phyloP scores from a whole-genome alignment of 2,888 invertebrate species.

The Portevinia maculata region DNA sequence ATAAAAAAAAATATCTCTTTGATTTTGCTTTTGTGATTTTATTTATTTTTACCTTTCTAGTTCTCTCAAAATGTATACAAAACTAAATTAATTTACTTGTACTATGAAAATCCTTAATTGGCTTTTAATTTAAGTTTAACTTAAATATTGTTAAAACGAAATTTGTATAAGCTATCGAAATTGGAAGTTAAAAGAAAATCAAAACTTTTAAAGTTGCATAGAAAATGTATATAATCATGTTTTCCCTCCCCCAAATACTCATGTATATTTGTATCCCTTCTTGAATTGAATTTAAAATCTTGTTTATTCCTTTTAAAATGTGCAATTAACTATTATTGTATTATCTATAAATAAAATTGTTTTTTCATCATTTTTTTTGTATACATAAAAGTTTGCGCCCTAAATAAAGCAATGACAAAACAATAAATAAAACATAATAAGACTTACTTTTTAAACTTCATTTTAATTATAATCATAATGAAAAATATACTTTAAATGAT shows the following conservation, averaged over 20 bases:
- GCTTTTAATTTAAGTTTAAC: conserved; percentile 59
- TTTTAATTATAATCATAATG: conserved; percentile 22
- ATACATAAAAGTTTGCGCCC: neutral
- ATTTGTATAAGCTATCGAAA: conserved; percentile 14
- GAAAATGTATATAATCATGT: conserved; percentile 38
- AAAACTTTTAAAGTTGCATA: conserved; percentile 57
- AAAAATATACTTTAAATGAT: conserved; percentile 60
- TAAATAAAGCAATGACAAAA: conserved; percentile 30
- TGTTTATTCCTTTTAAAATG: conserved; percentile 40
- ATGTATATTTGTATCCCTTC: conserved; percentile 55
- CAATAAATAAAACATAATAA: conserved; percentile 48
- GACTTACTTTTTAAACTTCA: conserved; percentile 65
- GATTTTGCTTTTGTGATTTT: conserved; percentile 69
- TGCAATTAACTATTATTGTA: conserved; percentile 63
- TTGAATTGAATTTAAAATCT: conserved; percentile 48
- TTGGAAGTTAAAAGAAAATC: neutral
- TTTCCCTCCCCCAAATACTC: conserved; percentile 58
- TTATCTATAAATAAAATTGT: conserved; percentile 18
- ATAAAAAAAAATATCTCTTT: conserved; percentile 21
- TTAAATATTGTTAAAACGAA: conserved; percentile 45
- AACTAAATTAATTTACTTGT: conserved; percentile 42
- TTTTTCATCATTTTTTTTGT: conserved; percentile 53
- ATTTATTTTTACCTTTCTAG: conserved; percentile 64
- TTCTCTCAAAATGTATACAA: conserved; percentile 71
- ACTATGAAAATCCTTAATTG: conserved; percentile 31